phyloP scores from a whole-genome alignment of 53 echinoderm and acorn worm genomes.

The Echinarachnius parma region DNA sequence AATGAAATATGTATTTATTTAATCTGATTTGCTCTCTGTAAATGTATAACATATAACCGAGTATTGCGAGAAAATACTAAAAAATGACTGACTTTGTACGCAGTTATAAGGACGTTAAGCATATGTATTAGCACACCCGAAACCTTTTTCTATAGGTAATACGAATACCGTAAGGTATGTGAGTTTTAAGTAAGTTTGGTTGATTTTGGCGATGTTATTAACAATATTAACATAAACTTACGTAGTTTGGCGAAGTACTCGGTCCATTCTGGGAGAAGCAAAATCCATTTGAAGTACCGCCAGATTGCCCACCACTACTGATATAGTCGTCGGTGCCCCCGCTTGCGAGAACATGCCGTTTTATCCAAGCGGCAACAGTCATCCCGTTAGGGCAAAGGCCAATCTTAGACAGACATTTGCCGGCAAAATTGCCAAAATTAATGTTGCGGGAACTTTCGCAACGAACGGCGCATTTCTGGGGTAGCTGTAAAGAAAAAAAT shows the following conservation, averaged over 20 bases:
- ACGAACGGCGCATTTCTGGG: conserved; percentile 16
- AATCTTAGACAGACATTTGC: conserved; percentile 31
- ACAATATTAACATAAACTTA: no score
- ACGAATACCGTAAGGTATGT: background rate
- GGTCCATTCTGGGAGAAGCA: background rate
- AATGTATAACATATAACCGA: no score
- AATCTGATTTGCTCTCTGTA: no score
- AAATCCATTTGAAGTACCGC: conserved; percentile 21
- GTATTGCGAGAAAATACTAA: no score
- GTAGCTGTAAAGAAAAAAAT: background rate
- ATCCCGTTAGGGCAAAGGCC: conserved; percentile 23
- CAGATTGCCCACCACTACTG: conserved; percentile 22
- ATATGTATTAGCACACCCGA: background rate
- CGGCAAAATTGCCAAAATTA: conserved; percentile 8
- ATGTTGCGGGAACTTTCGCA: background rate
- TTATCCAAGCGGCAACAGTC: conserved; percentile 25
- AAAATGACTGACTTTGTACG: no score
- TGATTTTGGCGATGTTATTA: no score
- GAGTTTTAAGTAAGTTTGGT: no score
- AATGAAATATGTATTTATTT: no score
- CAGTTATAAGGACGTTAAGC: background rate
- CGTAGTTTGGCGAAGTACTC: no score
- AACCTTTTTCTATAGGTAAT: background rate
- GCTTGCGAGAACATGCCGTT: background rate
- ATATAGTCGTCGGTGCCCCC: background rate